Base-by-base conservation (phyloP, 2,797 vertebrate genomes). In the Lycodopsis pacificus region DNA sequence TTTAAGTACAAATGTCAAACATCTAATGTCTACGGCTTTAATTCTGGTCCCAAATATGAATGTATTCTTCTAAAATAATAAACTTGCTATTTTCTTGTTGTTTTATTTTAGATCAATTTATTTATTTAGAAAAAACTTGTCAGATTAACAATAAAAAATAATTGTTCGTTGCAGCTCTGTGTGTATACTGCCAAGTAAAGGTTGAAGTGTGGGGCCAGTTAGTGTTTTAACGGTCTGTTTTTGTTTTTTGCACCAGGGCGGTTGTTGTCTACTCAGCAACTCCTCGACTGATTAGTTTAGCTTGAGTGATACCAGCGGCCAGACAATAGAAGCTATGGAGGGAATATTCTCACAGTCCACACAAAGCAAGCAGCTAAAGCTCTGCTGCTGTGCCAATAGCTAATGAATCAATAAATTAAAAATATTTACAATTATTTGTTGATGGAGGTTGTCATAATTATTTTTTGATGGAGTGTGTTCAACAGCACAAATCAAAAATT, bases 401-500 rank as follows among this genome's bases (percentile, higher is more conserved):
- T 92, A 91, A 93, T 90, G 84, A 89, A 91, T 90, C 86, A 90
- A 91, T 88, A 88, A 89, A 92, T 91, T 85, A 84, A 88, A 88
- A 65, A 90, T 86, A 89, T 91, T 89, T 91, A 90, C 85, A 85
- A 89, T 89, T 91, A 91, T 92, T 89, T 89, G 87, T 25, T 25
- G 25, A 25, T 25, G 25, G 25, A 80, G 78, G 76, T 71, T 61
- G 84, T 61, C 74, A 80, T 90, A 90, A 90, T 89, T 91, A 91
- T 92, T 89, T 89, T 86, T 85, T 81, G 78, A 65, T 73, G 80
- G 83, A 25, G 25, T 25, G 25, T 25, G 25, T 25, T 25, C 85
- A 75, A 89, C 84, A 56, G 46, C 74, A 81, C 81, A 84, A 91
- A 91, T 91, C 83, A 89, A 81, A 90, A 89, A 86, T 57, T 51